Base-by-base conservation (phyloP, 2,888 invertebrate genomes). In the Helobdella robusta region DNA sequence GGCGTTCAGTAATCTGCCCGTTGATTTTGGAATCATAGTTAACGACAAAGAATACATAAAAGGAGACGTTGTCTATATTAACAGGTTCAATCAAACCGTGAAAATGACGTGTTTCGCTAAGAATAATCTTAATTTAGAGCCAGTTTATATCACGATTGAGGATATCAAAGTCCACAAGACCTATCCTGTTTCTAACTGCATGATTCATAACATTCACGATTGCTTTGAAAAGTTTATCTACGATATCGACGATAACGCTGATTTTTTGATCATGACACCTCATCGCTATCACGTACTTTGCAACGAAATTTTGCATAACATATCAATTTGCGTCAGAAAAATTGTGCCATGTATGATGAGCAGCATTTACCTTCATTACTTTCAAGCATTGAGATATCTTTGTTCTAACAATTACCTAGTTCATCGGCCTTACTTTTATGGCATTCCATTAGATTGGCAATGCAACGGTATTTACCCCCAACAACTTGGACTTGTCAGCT, bases 401-500 rank as follows among this genome's bases (percentile, higher is more conserved):
- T 62, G 62, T 32, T n/a, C 30, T n/a, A 50, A 50, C 25, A 35
- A 30, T 50, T 62, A 62, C 35, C 36, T 62, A 20, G 32, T 2
- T 20, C 30, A 28, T 28, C 30, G 62, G 20, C 32, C 48, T 32
- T 11, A 62, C 34, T 62, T 62, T 30, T 50, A 40, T 20, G 30
- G 25, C 44, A 48, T 62, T 25, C 62, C 62, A 20, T 50, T 62
- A 2, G 20, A 46, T n/a, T 46, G 44, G 30, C 32, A 62, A 8
- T 62, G 62, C 50, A 44, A 62, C 18, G 50, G 30, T 40, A 28
- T 62, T 23, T 62, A 62, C 34, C 32, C 44, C n/a, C 62, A 62
- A n/a, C 62, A 62, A 32, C 34, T 62, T n/a, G 44, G 34, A 5
- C 28, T 62, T 1, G 32, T 44, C 6, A 32, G 30, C 3, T 62